phyloP scores from a whole-genome alignment of 2,797 vertebrate genomes.

The Helicolenus hilgendorfi region DNA sequence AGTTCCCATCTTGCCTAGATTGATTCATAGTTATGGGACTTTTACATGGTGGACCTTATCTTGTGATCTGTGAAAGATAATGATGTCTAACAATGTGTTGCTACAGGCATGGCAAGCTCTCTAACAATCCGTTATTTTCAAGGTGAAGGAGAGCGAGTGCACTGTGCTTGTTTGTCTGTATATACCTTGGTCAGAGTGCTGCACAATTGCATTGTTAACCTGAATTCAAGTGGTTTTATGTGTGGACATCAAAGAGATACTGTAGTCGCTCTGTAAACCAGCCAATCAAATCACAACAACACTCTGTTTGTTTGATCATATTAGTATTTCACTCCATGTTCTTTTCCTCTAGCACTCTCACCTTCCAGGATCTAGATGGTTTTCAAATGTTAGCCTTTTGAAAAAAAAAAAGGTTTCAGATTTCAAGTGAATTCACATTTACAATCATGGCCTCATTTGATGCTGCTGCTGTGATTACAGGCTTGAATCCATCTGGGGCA shows the following conservation, averaged over 20 bases:
- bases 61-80: constrained; percentile 69
- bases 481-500: neutral
- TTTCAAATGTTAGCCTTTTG: neutral
- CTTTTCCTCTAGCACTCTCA: neutral
- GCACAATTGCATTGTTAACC: neutral
- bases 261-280: neutral
- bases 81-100: constrained; percentile 43
- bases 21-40: constrained; percentile 66
- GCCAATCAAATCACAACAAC: neutral
- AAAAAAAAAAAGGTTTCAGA: constrained; percentile 4
- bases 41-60: constrained; percentile 64
- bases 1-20: constrained; percentile 53
- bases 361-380: neutral
- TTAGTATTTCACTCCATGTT: neutral
- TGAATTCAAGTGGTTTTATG: neutral
- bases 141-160: constrained; percentile 19
- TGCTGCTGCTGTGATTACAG: neutral
- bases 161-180: neutral
- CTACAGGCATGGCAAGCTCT: constrained; percentile 15
- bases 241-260: neutral
- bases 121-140: constrained; percentile 49
- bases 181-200: neutral
- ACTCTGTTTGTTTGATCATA: neutral
- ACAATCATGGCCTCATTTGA: neutral
- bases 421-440: neutral